Conservation (phyloP, 1,140 invertebrate species). For the Chionoecetes opilio region DNA sequence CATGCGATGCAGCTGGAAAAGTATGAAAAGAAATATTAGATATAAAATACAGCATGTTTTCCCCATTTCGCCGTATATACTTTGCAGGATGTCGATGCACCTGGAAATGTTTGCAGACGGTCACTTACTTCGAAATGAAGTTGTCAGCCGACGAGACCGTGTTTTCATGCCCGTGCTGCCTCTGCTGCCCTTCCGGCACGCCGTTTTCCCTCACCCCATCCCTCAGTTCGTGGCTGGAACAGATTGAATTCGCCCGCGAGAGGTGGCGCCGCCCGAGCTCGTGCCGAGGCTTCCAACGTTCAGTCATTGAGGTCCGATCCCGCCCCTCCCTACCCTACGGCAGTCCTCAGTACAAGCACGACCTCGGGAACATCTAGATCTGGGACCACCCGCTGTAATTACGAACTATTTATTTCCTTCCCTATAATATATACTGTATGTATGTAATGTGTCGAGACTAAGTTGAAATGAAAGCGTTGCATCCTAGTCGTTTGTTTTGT, state of each 20-base stretch:
- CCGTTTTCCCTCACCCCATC: constrained; percentile 49
- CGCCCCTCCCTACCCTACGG: background rate
- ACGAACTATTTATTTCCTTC: background rate
- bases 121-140: constrained; percentile 11
- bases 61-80: too few species aligned
- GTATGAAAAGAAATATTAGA: too few species aligned
- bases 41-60: too few species aligned
- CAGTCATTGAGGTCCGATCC: background rate
- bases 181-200: constrained; percentile 54
- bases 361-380: background rate
- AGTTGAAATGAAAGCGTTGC: background rate
- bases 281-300: background rate
- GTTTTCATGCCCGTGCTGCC: constrained; percentile 42
- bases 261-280: background rate
- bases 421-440: background rate
- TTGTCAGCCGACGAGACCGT: constrained; percentile 55
- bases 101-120: too few species aligned
- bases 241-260: constrained; percentile 41
- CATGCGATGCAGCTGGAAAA: too few species aligned
- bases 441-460: background rate
- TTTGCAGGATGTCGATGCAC: too few species aligned
- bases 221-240: constrained; percentile 58
- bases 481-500: background rate
- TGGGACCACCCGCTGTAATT: background rate
- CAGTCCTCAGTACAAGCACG: constrained; percentile 8